These are phyloP conservation scores for Cybosia mesomella DNA, from an alignment of 2,888 invertebrate species.

Conservation along the genomic window DNA sequence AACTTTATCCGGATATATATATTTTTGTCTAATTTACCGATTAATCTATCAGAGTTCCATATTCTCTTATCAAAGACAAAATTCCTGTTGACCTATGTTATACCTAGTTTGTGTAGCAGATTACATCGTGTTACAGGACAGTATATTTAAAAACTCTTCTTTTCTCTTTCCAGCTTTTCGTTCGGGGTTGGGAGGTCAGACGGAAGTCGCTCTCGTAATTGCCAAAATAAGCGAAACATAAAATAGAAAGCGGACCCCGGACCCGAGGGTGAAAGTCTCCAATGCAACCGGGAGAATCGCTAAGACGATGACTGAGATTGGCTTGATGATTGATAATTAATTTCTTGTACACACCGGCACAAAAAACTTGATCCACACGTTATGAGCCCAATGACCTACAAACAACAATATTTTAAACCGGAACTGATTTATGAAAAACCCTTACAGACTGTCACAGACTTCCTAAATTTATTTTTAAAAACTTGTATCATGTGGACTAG, in stretches of 20 bases:
- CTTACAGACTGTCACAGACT: not conserved
- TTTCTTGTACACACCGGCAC: too few relatives aligned
- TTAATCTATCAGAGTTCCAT: too few relatives aligned
- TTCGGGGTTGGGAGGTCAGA: not conserved
- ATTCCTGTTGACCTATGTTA: too few relatives aligned
- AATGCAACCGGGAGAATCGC: not conserved
- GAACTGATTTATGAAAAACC: slow-evolving; percentile 9
- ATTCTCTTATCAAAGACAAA: too few relatives aligned
- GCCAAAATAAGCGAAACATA: not conserved
- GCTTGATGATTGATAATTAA: not conserved
- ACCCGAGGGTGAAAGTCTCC: not conserved
- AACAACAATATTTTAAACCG: not conserved
- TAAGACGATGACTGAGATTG: not conserved
- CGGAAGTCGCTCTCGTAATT: not conserved
- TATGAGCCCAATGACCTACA: not conserved
- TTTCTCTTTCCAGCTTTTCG: not conserved
- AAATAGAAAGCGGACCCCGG: not conserved
- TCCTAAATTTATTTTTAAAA: slow-evolving; percentile 6
- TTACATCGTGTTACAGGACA: not conserved
- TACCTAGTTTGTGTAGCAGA: too few relatives aligned
- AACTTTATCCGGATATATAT: too few relatives aligned
- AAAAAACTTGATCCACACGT: not conserved
- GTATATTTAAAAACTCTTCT: not conserved
- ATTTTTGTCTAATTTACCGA: too few relatives aligned
- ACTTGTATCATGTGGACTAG: not conserved